Evolutionary conservation across 1,140 invertebrate genomes (phyloP).

Genomic region (Drosophila athabasca): DNA sequence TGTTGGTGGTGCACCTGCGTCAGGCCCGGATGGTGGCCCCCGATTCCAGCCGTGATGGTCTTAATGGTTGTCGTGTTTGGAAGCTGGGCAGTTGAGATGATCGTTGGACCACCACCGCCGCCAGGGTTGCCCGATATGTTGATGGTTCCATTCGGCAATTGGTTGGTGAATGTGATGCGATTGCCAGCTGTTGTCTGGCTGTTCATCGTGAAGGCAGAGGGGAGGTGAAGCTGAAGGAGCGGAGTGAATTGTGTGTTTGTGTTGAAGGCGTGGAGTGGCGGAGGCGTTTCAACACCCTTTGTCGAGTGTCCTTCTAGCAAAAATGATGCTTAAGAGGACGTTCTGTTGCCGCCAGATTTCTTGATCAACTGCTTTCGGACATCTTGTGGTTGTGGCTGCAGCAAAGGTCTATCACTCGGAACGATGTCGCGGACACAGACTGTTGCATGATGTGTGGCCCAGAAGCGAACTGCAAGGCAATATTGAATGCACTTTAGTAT

Average conservation of each 20-base stretch:
- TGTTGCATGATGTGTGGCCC: constrained; percentile 57
- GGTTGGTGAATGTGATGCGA: constrained; percentile 85
- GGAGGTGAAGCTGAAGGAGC: not conserved
- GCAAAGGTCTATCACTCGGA: constrained; percentile 37
- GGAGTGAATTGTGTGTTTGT: constrained; percentile 18
- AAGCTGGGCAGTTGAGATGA: constrained; percentile 77
- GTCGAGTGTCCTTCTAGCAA: too few species aligned
- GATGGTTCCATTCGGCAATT: constrained; percentile 86
- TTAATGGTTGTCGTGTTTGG: constrained; percentile 84
- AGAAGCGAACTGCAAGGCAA: constrained; percentile 60
- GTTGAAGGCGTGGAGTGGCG: constrained; percentile 31
- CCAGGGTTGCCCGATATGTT: constrained; percentile 74
- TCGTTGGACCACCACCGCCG: constrained; percentile 57
- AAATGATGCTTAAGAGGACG: constrained; percentile 27
- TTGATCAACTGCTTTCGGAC: constrained; percentile 67
- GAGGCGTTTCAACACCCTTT: constrained; percentile 21
- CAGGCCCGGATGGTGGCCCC: constrained; percentile 75
- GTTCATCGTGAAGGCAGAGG: constrained; percentile 63
- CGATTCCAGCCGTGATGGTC: constrained; percentile 83
- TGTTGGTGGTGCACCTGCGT: constrained; percentile 63
- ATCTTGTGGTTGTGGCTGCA: constrained; percentile 41
- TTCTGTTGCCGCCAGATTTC: constrained; percentile 30
- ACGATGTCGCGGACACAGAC: constrained; percentile 16
- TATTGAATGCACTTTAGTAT: constrained; percentile 32
- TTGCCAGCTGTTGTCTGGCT: constrained; percentile 75